Evolutionary conservation across 1,140 invertebrate genomes (phyloP), one percentile per base, ranked within the genome.

Genomic region (Aporrectodea caliginosa): DNA sequence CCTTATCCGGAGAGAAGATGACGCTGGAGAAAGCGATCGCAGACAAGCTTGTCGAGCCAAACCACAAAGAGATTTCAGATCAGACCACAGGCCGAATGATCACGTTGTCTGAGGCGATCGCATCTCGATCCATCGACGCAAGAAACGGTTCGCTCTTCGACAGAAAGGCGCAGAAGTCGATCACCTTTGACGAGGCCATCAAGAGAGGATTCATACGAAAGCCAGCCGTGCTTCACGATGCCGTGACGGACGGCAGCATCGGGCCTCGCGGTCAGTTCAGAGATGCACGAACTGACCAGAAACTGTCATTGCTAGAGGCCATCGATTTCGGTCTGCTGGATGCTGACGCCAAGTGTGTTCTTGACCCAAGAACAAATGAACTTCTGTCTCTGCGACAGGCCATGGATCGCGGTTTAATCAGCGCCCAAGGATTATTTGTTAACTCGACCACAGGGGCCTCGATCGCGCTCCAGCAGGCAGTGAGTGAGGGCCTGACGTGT

Each of bases 171-270:
- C 91, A 92, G 86, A 92, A 94, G 86, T 93, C 92, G 85, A 84
- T 97, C 35, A 90, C 92, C 35, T 92, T 96, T 70, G 90, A 91
- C 81, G 93, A 96, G 85, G 96, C 96, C 43, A 90, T 92, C 78
- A 91, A 92, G 81, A 90, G 93, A 78, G 91, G 93, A 74, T 89
- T 95, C 35, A 93, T 98, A 79, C 91, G 92, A 30, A 95, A 94
- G 89, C 96, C 96, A 0, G 91, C 95, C 89, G 95, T 94, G 6
- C 89, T 98, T 2, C 94, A 95, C 88, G 95, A 97, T 83, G 92
- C 93, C 80, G 91, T 87, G 6, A 74, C 77, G 12, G 82, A 84
- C 34, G 86, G 86, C 16, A 73, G 80, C n/a, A 73, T 88, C 14
- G 81, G 83, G 31, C 92, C 93, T 75, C 90, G 92, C 80, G 92